phyloP scores from a whole-genome alignment of 2,888 invertebrate species.

The Auanema sp. region DNA sequence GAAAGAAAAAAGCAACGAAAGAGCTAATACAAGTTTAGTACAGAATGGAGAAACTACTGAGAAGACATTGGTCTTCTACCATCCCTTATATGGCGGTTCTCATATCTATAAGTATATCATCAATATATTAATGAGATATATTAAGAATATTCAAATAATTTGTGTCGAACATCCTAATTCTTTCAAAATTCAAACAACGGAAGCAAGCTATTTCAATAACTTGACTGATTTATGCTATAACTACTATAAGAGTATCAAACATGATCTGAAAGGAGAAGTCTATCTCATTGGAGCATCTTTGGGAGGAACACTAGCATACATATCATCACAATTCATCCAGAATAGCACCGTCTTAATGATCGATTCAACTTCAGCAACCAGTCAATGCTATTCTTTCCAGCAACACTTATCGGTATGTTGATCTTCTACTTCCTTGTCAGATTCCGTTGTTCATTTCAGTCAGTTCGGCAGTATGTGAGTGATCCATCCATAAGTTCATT shows the following conservation, averaged over 20 bases:
- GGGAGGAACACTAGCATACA: constrained; percentile 31
- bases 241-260: background rate
- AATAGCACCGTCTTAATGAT: constrained; percentile 20
- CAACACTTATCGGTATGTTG: constrained; percentile 19
- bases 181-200: constrained; percentile 5
- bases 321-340: constrained; percentile 11
- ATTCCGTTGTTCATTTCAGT: constrained; percentile 1
- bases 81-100: constrained; percentile 17
- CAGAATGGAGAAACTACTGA: background rate
- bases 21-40: background rate
- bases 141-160: constrained; percentile 1
- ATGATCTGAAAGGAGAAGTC: constrained; percentile 6
- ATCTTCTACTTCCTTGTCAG: background rate
- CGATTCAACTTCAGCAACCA: constrained; percentile 1
- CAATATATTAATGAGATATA: too few species aligned
- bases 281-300: constrained; percentile 38
- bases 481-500: background rate
- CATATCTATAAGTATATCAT: too few species aligned
- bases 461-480: background rate
- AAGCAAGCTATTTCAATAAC: background rate
- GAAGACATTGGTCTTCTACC: constrained; percentile 11
- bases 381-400: constrained; percentile 3
- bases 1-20: background rate
- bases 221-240: background rate
- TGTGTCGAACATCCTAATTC: constrained; percentile 18